Evolutionary conservation across 2,113 vertebrate species (phyloP), one percentile per base, ranked within the genome.

Genomic region (Cochlearius cochlearius): DNA sequence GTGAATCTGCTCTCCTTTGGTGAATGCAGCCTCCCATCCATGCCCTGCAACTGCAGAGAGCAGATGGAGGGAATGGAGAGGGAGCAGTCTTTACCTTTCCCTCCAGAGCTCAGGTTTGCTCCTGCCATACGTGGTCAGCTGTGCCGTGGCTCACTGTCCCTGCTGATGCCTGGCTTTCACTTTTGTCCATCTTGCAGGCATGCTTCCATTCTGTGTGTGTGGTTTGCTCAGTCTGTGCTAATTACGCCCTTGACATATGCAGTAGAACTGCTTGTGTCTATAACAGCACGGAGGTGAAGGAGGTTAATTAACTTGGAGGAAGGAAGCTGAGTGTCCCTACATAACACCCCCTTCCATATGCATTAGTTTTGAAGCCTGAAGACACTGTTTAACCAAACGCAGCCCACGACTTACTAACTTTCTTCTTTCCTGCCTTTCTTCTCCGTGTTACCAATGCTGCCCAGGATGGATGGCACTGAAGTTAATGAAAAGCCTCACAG

Each of bases 301-400:
- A 98, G 98, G 97, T 98, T 98, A 98, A 98, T 98, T 98, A 98
- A 97, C 96, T 97, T 50, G 3, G 95, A 98, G 97, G 91, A 96
- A 94, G 94, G 92, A 96, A 97, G 94, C 96, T 85, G 96, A 39
- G 52, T 97, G 87, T 91, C 96, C 93, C 95, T 90, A 80, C 78
- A 85, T 96, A 91, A 96, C 71, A 96, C 53, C 92, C 80, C 94
- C 95, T 97, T 97, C 96, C 92, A 63, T 91, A 90, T 87, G 86
- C 87, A 96, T 97, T 96, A 79, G 80, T 94, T 92, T 67, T 26
- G 88, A 92, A 97, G 96, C 85, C 86, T 92, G 94, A 88, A 92
- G 86, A 86, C 56, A 83, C 60, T 93, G 85, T 96, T 97, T 96
- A 82, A 75, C 86, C 78, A 89, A 92, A 90, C 67, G 88, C 74